Percentiles rank a stretch among this genome's conserved stretches.
Conservation (phyloP, 2,113 vertebrate species). For the Oreotrochilus melanogaster region DNA sequence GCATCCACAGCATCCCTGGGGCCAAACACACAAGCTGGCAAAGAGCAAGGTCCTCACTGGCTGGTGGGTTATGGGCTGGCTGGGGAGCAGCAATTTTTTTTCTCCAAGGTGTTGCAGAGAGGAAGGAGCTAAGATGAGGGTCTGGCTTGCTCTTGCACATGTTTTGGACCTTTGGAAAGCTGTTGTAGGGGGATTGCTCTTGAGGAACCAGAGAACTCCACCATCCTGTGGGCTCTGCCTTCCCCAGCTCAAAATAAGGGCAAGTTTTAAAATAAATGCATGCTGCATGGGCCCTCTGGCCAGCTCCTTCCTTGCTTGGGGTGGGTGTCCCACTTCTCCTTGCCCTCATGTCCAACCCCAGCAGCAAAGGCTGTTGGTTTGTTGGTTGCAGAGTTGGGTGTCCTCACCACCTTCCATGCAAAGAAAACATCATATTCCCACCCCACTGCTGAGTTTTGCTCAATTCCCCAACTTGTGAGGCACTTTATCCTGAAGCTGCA, state of each 20-base stretch:
- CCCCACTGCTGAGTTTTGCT: fast-evolving
- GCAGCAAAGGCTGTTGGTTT: background rate
- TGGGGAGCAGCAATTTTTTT: background rate
- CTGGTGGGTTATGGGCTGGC: background rate
- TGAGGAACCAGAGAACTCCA: background rate
- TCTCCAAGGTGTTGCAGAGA: background rate
- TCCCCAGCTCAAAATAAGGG: background rate
- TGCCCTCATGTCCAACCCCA: background rate
- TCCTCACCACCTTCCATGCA: fast-evolving
- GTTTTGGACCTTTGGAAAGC: background rate
- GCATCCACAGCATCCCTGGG: fast-evolving
- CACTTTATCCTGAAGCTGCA: background rate
- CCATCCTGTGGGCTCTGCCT: background rate
- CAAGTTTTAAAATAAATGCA: background rate
- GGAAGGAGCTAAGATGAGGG: background rate
- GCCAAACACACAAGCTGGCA: background rate
- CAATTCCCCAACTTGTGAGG: background rate
- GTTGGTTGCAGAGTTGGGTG: background rate
- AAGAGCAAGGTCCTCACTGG: background rate
- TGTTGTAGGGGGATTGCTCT: background rate
- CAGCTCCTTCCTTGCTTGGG: background rate
- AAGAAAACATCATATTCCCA: background rate
- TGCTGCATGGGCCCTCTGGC: fast-evolving
- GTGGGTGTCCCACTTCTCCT: background rate
- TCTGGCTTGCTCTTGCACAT: fast-evolving